These are phyloP conservation scores for Amphiduros pacificus DNA, from an alignment of 2,888 invertebrate species.

Conservation along the genomic window DNA sequence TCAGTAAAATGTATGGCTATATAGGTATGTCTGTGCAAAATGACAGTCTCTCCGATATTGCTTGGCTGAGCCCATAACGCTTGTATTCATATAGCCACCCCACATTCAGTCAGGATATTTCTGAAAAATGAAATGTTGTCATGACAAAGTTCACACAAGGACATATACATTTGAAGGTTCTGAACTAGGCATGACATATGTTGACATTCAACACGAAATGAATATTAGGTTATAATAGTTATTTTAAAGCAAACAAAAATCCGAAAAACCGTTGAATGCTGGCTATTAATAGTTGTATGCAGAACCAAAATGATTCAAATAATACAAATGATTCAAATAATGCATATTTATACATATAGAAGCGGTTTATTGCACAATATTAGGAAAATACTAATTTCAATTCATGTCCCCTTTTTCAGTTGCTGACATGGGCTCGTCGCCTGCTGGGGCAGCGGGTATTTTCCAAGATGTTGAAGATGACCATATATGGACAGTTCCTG, in stretches of 20 bases:
- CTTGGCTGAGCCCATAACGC: too few species aligned
- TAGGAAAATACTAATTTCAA: background rate
- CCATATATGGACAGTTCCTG: constrained; percentile 62
- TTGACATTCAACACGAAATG: background rate
- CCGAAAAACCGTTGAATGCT: too few species aligned
- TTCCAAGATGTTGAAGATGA: constrained; percentile 48
- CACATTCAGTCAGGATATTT: too few species aligned
- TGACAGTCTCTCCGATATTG: too few species aligned
- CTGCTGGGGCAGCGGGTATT: constrained; percentile 46
- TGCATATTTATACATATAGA: background rate
- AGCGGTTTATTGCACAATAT: background rate
- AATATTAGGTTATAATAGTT: background rate
- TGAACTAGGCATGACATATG: too few species aligned
- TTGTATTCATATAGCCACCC: too few species aligned
- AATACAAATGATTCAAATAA: background rate
- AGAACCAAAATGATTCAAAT: background rate
- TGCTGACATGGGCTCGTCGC: constrained; percentile 36
- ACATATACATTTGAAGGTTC: too few species aligned
- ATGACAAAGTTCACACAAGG: too few species aligned
- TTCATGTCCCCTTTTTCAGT: constrained; percentile 29
- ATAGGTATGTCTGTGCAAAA: too few species aligned
- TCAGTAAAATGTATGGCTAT: too few species aligned
- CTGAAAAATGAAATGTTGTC: too few species aligned
- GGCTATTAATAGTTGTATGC: background rate
- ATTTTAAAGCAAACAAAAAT: too few species aligned